phyloP scores from a whole-genome alignment of 2,797 vertebrate species.

The Catharus ustulatus region DNA sequence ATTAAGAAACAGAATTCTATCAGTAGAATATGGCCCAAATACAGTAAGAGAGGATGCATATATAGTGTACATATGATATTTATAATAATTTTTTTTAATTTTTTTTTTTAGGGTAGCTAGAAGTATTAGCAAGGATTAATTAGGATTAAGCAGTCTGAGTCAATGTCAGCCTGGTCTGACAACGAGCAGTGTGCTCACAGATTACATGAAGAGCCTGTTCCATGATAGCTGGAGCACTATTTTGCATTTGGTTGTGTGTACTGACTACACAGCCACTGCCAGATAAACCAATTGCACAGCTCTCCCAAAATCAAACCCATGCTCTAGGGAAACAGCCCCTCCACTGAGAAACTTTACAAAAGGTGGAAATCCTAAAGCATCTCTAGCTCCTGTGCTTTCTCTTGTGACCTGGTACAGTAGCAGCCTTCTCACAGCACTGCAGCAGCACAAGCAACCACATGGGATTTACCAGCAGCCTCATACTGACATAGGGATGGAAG shows the following conservation, averaged over 20 bases:
- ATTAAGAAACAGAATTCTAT: not conserved
- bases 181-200: not conserved
- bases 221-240: fast-evolving
- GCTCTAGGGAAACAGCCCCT: not conserved
- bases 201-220: not conserved
- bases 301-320: not conserved
- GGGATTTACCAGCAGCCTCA: not conserved
- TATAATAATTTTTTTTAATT: too few relatives aligned
- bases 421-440: not conserved
- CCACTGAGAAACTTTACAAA: not conserved
- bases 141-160: not conserved
- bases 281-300: not conserved
- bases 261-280: not conserved
- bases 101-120: not conserved
- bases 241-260: not conserved
- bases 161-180: not conserved
- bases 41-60: not conserved
- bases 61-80: not conserved
- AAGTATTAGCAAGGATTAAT: not conserved
- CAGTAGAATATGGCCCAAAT: not conserved
- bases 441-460: not conserved
- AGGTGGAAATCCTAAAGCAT: not conserved
- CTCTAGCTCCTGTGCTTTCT: not conserved
- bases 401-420: not conserved
- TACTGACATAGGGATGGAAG: not conserved